Conservation (phyloP, 2,888 invertebrate genomes). For the Hydraecia micacea region DNA sequence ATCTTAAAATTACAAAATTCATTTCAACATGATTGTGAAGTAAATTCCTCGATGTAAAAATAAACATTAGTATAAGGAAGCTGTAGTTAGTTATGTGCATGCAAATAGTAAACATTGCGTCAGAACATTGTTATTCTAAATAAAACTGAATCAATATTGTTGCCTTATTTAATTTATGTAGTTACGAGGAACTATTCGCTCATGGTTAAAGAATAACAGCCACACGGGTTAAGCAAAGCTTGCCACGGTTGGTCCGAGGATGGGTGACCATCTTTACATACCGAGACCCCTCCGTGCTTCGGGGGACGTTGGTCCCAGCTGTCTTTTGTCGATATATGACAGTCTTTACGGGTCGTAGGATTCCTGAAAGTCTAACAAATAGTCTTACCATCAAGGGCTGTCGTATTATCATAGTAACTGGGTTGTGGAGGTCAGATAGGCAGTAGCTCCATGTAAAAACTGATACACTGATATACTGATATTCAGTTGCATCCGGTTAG, state of each 20-base stretch:
- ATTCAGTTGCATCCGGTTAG: no score
- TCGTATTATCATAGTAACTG: background rate
- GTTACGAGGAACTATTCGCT: background rate
- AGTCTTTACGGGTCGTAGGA: background rate
- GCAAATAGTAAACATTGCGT: slow-evolving; percentile 30
- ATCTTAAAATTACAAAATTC: background rate
- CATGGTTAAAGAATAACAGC: background rate
- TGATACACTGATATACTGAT: no score
- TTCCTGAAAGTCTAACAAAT: background rate
- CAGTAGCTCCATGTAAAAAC: no score
- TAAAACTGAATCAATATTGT: slow-evolving; percentile 10
- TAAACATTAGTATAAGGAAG: slow-evolving; percentile 35
- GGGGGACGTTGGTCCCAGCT: background rate
- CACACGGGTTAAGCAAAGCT: background rate
- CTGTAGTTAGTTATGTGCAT: slow-evolving; percentile 4
- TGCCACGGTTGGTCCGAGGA: background rate
- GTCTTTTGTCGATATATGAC: background rate
- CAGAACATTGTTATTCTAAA: background rate
- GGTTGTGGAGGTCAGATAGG: background rate
- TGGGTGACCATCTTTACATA: background rate
- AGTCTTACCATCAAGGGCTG: background rate
- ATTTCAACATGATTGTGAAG: slow-evolving; percentile 32
- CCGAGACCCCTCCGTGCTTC: background rate
- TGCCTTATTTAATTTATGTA: slow-evolving; percentile 3
- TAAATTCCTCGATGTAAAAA: slow-evolving; percentile 31